These are phyloP conservation scores for Beaufortia kweichowensis DNA, from an alignment of 2,113 vertebrate species.

Conservation along the genomic window DNA sequence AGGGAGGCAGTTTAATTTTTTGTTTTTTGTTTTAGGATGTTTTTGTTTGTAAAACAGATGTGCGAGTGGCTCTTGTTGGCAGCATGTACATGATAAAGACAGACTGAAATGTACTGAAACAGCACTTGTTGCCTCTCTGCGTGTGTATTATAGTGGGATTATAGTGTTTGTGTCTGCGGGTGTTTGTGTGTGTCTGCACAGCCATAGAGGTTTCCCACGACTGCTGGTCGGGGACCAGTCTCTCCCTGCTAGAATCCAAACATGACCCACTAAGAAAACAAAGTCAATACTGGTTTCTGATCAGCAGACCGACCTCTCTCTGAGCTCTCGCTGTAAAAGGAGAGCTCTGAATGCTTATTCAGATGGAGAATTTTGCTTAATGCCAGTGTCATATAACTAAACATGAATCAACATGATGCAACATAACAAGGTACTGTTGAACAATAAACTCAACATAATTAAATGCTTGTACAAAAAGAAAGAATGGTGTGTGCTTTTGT, in stretches of 20 bases:
- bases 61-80: slow-evolving; percentile 5
- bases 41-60: slow-evolving; percentile 29
- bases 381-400: slow-evolving; percentile 72
- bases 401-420: slow-evolving; percentile 73
- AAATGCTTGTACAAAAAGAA: slow-evolving; percentile 73
- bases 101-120: slow-evolving; percentile 22
- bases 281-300: slow-evolving; percentile 42
- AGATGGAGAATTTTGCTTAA: slow-evolving; percentile 36
- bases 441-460: slow-evolving; percentile 76
- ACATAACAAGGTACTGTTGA: slow-evolving; percentile 76
- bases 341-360: slow-evolving; percentile 23
- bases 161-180: slow-evolving; percentile 37
- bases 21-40: slow-evolving; percentile 2
- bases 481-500: not conserved
- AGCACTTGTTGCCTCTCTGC: slow-evolving; percentile 48
- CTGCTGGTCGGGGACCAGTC: slow-evolving; percentile 32
- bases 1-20: slow-evolving; percentile 7
- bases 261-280: slow-evolving; percentile 4
- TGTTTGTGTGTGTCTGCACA: slow-evolving; percentile 26
- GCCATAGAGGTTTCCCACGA: slow-evolving; percentile 13
- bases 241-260: slow-evolving; percentile 22
- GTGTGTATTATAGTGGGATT: slow-evolving; percentile 44
- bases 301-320: slow-evolving; percentile 39
- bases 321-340: slow-evolving; percentile 27
- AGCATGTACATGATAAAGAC: slow-evolving; percentile 37